A percentile compares a stretch with the other conserved stretches of the same genome.
phyloP scores from a whole-genome alignment of 2,113 vertebrate species.

The Gulo gulo region DNA sequence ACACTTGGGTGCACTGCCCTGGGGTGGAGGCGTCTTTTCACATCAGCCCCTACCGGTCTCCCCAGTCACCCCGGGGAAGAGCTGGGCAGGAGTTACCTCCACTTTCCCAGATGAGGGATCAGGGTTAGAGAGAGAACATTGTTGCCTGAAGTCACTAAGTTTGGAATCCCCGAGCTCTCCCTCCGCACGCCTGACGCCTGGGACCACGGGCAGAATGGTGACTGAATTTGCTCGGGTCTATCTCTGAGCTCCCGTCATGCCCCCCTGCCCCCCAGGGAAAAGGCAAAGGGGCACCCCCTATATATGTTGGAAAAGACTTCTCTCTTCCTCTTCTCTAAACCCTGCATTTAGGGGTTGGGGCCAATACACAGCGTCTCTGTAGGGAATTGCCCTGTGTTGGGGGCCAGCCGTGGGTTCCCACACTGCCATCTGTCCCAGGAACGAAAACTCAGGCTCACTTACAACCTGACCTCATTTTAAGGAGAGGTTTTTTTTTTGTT shows the following conservation, averaged over 20 bases:
- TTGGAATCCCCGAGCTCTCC: neutral
- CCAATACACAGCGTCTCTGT: neutral
- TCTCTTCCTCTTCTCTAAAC: neutral
- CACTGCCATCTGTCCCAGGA: neutral
- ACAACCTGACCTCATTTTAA: neutral
- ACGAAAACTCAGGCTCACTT: neutral
- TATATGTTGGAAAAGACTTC: too few species aligned
- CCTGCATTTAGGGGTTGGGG: fast-evolving
- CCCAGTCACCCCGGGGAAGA: neutral
- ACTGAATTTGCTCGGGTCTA: neutral
- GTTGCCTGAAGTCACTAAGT: neutral
- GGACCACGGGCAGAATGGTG: neutral
- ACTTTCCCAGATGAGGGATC: neutral
- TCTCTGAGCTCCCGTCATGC: neutral
- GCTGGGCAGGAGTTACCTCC: neutral
- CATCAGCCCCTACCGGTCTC: neutral
- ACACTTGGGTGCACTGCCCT: neutral
- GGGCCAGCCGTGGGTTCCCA: neutral
- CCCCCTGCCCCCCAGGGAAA: neutral
- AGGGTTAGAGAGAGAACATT: neutral
- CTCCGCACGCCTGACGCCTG: neutral
- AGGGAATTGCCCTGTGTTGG: fast-evolving
- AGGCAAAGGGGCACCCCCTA: neutral
- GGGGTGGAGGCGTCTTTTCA: neutral
- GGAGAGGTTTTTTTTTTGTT: neutral